Evolutionary conservation across 2,888 invertebrate genomes (phyloP).

Genomic region (Dynastes grantii): DNA sequence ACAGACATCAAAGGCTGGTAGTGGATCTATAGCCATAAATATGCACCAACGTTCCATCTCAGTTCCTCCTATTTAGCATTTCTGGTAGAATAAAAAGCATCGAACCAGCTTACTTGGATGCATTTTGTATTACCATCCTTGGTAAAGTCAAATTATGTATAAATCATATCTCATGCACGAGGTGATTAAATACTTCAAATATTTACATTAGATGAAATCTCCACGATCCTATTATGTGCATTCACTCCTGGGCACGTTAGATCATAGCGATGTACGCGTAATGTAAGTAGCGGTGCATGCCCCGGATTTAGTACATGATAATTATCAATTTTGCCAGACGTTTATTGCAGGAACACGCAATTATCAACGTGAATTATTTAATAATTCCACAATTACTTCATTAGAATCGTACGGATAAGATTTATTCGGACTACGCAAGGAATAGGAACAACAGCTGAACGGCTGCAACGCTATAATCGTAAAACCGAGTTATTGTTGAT

Average conservation of each 20-base stretch:
- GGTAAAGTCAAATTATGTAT: background rate
- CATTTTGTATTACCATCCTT: background rate
- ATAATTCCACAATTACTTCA: conserved; percentile 41
- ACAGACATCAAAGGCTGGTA: too few species aligned
- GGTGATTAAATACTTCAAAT: background rate
- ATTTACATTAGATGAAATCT: conserved; percentile 23
- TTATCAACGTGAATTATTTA: conserved; percentile 44
- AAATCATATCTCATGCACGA: background rate
- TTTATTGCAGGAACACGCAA: conserved; percentile 43
- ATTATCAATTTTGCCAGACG: conserved; percentile 40
- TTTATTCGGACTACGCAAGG: conserved; percentile 25
- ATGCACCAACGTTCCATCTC: too few species aligned
- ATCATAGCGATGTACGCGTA: conserved; percentile 25
- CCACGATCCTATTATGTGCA: background rate
- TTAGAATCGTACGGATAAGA: conserved; percentile 37
- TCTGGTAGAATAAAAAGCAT: too few species aligned
- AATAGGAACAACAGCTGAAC: conserved; percentile 27
- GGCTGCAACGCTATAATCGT: conserved; percentile 20
- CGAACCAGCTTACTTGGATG: too few species aligned
- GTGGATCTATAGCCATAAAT: too few species aligned
- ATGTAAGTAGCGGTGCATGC: conserved; percentile 19
- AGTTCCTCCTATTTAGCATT: too few species aligned
- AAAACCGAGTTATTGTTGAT: conserved; percentile 41
- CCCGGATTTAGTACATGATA: conserved; percentile 42
- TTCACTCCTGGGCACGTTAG: conserved; percentile 12